phyloP scores from a whole-genome alignment of 2,113 vertebrate genomes.

The Arizona elegans region DNA sequence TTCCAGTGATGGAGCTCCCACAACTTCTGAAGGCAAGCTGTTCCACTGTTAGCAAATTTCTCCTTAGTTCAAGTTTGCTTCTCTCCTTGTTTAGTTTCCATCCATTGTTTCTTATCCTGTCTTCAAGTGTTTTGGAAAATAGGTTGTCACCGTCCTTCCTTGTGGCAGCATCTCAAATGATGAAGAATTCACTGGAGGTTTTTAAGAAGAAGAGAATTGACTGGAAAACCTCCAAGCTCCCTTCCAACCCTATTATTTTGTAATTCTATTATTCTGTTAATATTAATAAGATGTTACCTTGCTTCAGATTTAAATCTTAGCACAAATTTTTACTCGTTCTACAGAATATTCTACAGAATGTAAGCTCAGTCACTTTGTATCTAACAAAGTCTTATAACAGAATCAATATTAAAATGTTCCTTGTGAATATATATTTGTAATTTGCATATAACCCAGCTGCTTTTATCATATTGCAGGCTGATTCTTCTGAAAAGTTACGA shows the following conservation, averaged over 20 bases:
- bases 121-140: not conserved
- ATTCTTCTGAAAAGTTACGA: conserved; percentile 81
- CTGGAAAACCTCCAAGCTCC: not conserved
- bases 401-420: not conserved
- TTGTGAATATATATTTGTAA: not conserved
- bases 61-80: not conserved
- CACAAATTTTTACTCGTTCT: not conserved
- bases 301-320: not conserved
- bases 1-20: not conserved
- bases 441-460: not conserved
- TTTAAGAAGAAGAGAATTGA: not conserved
- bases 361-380: not conserved
- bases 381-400: not conserved
- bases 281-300: not conserved
- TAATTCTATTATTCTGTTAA: not conserved
- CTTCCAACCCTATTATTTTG: not conserved
- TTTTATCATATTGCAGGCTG: conserved; percentile 63
- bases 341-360: not conserved
- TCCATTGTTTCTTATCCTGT: not conserved
- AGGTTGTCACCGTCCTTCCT: not conserved
- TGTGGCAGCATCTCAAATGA: not conserved
- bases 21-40: not conserved
- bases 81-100: not conserved
- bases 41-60: not conserved
- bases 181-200: not conserved